Percentiles rank a stretch among this genome's conserved stretches.
Evolutionary conservation across 64 coral and sea anemone species (phyloP).

Genomic region (Hydrozoanthus tunicans): DNA sequence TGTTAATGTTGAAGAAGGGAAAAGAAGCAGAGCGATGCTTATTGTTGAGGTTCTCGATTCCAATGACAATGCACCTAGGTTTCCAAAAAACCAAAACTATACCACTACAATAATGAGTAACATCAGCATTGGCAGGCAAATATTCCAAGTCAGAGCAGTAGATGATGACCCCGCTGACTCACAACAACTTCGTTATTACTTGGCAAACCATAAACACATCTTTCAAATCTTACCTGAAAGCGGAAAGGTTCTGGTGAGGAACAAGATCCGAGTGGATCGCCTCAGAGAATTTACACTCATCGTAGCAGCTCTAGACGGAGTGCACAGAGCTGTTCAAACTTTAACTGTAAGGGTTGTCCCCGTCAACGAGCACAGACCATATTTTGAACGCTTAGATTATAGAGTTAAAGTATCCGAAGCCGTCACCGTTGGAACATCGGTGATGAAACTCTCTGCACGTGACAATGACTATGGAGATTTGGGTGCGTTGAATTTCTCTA

Average conservation of each 20-base stretch:
- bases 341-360: conserved; percentile 59
- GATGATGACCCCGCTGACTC: conserved; percentile 67
- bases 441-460: conserved; percentile 64
- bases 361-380: conserved; percentile 78
- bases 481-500: conserved; percentile 68
- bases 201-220: conserved; percentile 45
- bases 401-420: conserved; percentile 77
- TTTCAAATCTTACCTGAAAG: conserved; percentile 75
- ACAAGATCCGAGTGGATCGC: conserved; percentile 66
- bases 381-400: conserved; percentile 76
- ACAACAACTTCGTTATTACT: conserved; percentile 55
- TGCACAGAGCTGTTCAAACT: conserved; percentile 43
- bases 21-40: conserved; percentile 50
- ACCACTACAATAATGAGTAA: conserved; percentile 78
- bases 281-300: conserved; percentile 54
- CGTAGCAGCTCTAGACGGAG: conserved; percentile 70
- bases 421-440: conserved; percentile 73
- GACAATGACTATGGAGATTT: conserved; percentile 69
- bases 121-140: conserved; percentile 58
- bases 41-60: conserved; percentile 64
- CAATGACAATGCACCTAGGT: conserved; percentile 78
- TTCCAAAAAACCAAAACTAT: conserved; percentile 51
- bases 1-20: conserved; percentile 73
- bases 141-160: conserved; percentile 69
- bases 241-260: conserved; percentile 70